Percentiles rank a stretch among this genome's conserved stretches.
Conservation (phyloP, 2,888 invertebrate genomes). For the Amblyjoppa fuscipennis region DNA sequence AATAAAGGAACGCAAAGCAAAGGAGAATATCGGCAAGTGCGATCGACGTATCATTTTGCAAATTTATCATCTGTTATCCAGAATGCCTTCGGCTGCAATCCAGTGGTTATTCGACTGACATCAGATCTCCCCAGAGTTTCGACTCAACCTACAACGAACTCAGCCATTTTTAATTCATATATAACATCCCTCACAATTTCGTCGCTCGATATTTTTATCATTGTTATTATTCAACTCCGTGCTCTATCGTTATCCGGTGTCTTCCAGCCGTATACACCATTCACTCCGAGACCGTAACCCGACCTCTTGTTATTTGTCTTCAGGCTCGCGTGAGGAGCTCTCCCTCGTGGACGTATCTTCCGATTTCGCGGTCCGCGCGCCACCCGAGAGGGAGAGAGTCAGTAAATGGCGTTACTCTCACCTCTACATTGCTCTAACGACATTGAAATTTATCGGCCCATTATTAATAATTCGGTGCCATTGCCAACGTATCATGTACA, state of each 20-base stretch:
- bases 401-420: background rate
- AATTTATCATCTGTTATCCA: no score
- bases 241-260: constrained; percentile 22
- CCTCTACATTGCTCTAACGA: constrained; percentile 15
- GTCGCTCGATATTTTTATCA: background rate
- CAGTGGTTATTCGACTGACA: no score
- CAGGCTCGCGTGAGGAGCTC: constrained; percentile 38
- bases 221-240: background rate
- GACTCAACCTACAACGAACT: background rate
- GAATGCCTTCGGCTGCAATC: no score
- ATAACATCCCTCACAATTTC: background rate
- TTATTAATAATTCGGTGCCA: constrained; percentile 63
- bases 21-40: no score
- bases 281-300: constrained; percentile 13
- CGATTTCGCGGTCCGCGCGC: constrained; percentile 36
- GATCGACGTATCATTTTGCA: no score
- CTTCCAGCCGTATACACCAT: constrained; percentile 12
- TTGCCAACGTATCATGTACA: constrained; percentile 30
- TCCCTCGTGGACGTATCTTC: constrained; percentile 42
- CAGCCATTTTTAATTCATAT: background rate
- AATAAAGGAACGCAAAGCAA: no score
- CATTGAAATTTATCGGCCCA: constrained; percentile 54
- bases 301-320: constrained; percentile 62
- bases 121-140: no score
- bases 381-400: constrained; percentile 32